A percentile compares a stretch with the other conserved stretches of the same genome.
Evolutionary conservation across 2,113 vertebrate genomes (phyloP).

Genomic region (Gila orcuttii): DNA sequence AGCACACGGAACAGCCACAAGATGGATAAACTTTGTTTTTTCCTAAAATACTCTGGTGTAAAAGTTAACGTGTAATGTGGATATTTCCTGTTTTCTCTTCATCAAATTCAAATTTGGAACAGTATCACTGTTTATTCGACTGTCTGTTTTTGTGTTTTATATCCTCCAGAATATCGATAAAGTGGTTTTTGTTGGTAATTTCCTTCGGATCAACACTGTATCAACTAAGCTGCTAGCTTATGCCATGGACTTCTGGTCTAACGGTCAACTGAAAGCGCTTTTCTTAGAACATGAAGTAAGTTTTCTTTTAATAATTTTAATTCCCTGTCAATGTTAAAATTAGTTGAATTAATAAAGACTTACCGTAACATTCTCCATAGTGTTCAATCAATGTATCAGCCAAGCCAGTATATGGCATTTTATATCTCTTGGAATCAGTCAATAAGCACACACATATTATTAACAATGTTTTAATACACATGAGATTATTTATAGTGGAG

Average conservation of each 20-base stretch:
- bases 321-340: background rate
- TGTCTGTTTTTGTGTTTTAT: background rate
- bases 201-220: constrained; percentile 88
- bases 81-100: background rate
- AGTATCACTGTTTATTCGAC: background rate
- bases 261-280: constrained; percentile 85
- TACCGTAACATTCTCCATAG: background rate
- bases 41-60: background rate
- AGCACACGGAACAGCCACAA: constrained; percentile 68
- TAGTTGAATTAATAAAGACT: background rate
- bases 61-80: background rate
- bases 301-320: background rate
- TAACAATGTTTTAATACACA: background rate
- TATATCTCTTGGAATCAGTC: background rate
- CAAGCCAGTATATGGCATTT: background rate
- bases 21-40: background rate
- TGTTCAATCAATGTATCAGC: background rate
- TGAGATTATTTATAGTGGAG: background rate
- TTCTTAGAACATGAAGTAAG: constrained; percentile 89
- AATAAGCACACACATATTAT: background rate
- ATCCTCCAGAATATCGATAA: constrained; percentile 83
- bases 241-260: constrained; percentile 73
- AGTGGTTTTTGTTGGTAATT: constrained; percentile 90
- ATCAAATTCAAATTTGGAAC: background rate
- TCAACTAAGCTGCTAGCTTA: constrained; percentile 89